Evolutionary conservation across 2,113 vertebrate genomes (phyloP), one percentile per base, ranked within the genome.

Genomic region (Chelonoidis abingdonii): DNA sequence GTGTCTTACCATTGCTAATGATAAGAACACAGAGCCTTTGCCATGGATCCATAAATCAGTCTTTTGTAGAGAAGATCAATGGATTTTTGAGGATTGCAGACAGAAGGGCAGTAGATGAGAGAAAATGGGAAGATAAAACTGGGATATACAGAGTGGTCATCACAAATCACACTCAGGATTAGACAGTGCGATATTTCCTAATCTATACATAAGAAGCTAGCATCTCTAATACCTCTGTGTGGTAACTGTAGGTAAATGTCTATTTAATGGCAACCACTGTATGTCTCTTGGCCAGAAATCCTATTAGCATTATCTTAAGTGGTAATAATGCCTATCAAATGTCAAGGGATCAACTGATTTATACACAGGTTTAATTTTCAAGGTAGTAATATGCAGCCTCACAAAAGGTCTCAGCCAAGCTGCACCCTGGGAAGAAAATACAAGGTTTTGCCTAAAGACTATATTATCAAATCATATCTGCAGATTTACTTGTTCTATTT

Each of bases 361-460:
- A 87, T 53, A 12, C 11, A 88, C 90, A 86, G 56, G 59, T 94
- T 44, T 44, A 96, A 96, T 90, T 91, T 92, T 78, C 69, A 56
- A 44, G 22, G 27, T 27, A 78, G 75, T 47, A 78, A 75, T 19
- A 79, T 52, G 41, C 25, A 44, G 56, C 91, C 27, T 31, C 79
- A 56, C 81, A 85, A 79, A 38, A 95, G 75, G 38, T 90, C 72
- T 27, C 14, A 79, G 95, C 87, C 81, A 88, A 96, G 82, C 72
- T 86, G 87, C 81, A 80, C 38, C 53, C 65, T 56, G 53, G 72
- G 59, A 91, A 4, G 52, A 92, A 87, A 81, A 94, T 86, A 93
- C 14, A 93, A 35, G 25, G 41, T 76, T 53, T 91, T 89, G 85
- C 87, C 88, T 87, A 95, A 79, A 91, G 92, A 94, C 88, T 90